Conservation (phyloP, 2,888 invertebrate genomes). For the Heliconius hortense region DNA sequence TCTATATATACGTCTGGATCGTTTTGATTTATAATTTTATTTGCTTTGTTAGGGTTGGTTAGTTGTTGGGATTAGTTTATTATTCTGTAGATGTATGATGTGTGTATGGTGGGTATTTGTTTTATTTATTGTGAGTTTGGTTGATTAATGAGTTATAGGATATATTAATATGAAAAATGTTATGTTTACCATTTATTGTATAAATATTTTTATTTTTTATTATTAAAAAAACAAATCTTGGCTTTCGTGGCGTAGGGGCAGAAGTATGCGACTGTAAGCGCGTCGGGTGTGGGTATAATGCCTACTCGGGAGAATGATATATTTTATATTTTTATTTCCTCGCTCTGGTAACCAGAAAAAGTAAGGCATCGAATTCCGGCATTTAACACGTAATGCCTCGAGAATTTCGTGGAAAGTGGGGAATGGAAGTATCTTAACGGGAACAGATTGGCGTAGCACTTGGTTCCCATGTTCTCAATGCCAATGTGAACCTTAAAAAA, state of each 20-base stretch:
- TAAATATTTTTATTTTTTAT: not conserved
- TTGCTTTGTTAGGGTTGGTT: conserved; percentile 62
- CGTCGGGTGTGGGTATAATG: not conserved
- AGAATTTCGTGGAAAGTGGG: not conserved
- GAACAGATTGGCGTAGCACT: not conserved
- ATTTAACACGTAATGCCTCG: not conserved
- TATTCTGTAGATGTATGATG: conserved; percentile 32
- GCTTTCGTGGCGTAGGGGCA: too few species aligned
- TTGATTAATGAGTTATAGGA: conserved; percentile 11
- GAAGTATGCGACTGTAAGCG: not conserved
- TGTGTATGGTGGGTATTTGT: not conserved
- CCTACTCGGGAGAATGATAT: too few species aligned
- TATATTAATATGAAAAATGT: not conserved
- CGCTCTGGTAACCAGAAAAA: too few species aligned
- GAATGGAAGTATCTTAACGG: too few species aligned
- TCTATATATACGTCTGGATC: conserved; percentile 47
- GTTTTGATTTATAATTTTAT: conserved; percentile 76
- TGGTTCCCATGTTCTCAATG: too few species aligned
- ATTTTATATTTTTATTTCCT: too few species aligned
- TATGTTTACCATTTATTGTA: not conserved
- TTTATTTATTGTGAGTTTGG: not conserved
- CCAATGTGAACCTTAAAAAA: too few species aligned
- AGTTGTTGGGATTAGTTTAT: conserved; percentile 56
- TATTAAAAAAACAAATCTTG: not conserved
- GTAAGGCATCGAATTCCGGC: too few species aligned